Evolutionary conservation across 1,140 invertebrate genomes (phyloP).

Genomic region (Caenorhabditis briggsae): DNA sequence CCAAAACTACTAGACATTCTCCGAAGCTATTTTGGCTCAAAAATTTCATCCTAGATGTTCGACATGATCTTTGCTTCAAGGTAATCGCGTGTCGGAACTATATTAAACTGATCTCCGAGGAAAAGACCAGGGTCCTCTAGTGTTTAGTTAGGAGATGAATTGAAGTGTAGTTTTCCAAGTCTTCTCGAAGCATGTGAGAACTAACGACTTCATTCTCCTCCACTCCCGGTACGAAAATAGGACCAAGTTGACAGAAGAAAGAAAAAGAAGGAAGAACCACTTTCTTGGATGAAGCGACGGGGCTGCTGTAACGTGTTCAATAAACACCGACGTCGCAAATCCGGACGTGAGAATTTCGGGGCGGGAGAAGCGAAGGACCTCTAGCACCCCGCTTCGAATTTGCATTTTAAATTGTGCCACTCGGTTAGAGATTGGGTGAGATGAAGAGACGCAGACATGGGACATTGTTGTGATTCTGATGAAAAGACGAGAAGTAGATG

Average conservation of each 20-base stretch:
- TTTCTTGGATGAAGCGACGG: constrained; percentile 1
- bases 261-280: constrained; percentile 31
- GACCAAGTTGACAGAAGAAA: background rate
- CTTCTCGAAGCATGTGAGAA: background rate
- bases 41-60: background rate
- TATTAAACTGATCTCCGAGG: constrained; percentile 2
- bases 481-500: constrained; percentile 30
- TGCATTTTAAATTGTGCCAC: constrained; percentile 53
- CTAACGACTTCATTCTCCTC: background rate
- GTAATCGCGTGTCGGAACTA: constrained; percentile 36
- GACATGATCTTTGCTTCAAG: constrained; percentile 5
- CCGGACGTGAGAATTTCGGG: constrained; percentile 54
- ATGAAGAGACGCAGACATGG: background rate
- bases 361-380: background rate
- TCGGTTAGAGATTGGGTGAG: background rate
- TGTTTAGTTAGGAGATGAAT: background rate
- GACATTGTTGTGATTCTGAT: constrained; percentile 55
- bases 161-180: background rate
- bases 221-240: background rate
- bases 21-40: no score
- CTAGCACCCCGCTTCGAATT: constrained; percentile 15
- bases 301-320: constrained; percentile 42
- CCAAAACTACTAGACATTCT: no score
- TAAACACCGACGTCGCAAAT: constrained; percentile 49
- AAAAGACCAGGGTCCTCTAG: background rate